Evolutionary conservation across 2,888 invertebrate species (phyloP).

Genomic region (Apocheima hispidaria): DNA sequence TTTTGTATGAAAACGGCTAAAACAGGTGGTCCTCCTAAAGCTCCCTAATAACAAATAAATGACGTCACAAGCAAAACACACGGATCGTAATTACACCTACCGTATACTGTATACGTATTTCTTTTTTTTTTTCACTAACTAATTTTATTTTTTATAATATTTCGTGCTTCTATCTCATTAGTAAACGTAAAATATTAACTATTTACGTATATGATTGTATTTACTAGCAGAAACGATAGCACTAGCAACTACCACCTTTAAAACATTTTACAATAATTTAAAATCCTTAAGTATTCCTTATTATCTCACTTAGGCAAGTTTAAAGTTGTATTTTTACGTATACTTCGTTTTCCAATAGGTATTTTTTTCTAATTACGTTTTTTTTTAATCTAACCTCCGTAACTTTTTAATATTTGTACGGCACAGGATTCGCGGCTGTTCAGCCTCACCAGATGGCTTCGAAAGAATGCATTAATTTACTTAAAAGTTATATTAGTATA

Average conservation of each 20-base stretch:
- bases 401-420: slow-evolving; percentile 63
- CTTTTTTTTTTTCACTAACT: slow-evolving; percentile 74
- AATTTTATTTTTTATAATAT: slow-evolving; percentile 67
- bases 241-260: slow-evolving; percentile 81
- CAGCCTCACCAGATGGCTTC: slow-evolving; percentile 49
- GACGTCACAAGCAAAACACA: slow-evolving; percentile 56
- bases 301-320: slow-evolving; percentile 85
- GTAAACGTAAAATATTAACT: slow-evolving; percentile 68
- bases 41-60: slow-evolving; percentile 38
- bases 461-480: slow-evolving; percentile 67
- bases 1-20: background rate
- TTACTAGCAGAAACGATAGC: slow-evolving; percentile 81
- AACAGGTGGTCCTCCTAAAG: background rate
- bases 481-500: slow-evolving; percentile 82
- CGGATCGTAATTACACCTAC: slow-evolving; percentile 75
- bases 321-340: slow-evolving; percentile 86
- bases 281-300: slow-evolving; percentile 82
- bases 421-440: slow-evolving; percentile 49
- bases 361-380: slow-evolving; percentile 72
- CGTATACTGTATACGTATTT: slow-evolving; percentile 84
- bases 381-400: slow-evolving; percentile 76
- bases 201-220: slow-evolving; percentile 77
- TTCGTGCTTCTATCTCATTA: slow-evolving; percentile 66
- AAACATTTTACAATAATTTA: slow-evolving; percentile 85
- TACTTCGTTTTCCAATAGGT: slow-evolving; percentile 85